Conservation (phyloP, 1,140 invertebrate species). For the Holcopasites calliopsidis region DNA sequence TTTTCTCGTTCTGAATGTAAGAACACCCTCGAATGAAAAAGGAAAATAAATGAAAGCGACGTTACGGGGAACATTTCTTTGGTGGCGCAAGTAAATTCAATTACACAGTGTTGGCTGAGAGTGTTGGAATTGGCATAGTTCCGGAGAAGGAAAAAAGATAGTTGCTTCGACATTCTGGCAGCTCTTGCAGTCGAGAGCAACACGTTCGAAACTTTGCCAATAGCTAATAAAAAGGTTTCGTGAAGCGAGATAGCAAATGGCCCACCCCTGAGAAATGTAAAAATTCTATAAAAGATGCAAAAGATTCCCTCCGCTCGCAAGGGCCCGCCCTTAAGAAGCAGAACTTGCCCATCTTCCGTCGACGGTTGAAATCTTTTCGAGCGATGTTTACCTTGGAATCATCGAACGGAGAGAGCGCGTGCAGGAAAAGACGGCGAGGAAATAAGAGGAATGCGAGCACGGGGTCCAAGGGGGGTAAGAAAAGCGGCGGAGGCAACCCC, state of each 20-base stretch:
- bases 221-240: slow-evolving; percentile 17
- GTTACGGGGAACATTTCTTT: slow-evolving; percentile 15
- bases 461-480: slow-evolving; percentile 27
- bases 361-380: slow-evolving; percentile 65
- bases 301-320: not conserved
- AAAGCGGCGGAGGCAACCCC: slow-evolving; percentile 68
- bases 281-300: not conserved
- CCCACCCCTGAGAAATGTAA: too few species aligned
- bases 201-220: slow-evolving; percentile 40
- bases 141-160: not conserved
- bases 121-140: slow-evolving; percentile 16
- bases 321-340: not conserved
- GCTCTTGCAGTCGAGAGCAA: slow-evolving; percentile 27
- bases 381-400: slow-evolving; percentile 74
- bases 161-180: slow-evolving; percentile 37
- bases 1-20: not conserved
- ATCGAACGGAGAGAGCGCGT: slow-evolving; percentile 51
- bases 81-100: slow-evolving; percentile 52
- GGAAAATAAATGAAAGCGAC: not conserved
- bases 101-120: slow-evolving; percentile 43
- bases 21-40: not conserved
- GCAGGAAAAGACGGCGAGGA: slow-evolving; percentile 51
- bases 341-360: slow-evolving; percentile 62
- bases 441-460: slow-evolving; percentile 43
- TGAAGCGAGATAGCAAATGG: too few species aligned